phyloP scores from a whole-genome alignment of 2,888 invertebrate species.

The Machimus rusticus region DNA sequence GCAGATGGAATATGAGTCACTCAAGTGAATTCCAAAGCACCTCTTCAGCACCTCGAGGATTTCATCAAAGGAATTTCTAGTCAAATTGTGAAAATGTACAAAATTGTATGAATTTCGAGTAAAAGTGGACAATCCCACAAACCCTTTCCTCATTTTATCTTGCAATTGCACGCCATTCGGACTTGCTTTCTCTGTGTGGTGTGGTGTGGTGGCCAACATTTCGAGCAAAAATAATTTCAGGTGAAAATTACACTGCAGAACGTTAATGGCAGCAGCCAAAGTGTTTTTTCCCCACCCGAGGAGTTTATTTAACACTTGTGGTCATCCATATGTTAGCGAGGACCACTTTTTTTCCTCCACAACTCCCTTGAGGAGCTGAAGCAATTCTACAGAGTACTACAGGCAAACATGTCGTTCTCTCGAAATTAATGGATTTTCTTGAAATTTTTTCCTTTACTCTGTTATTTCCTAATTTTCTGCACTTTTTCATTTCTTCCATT shows the following conservation, averaged over 20 bases:
- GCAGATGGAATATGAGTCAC: background rate
- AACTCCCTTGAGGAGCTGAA: background rate
- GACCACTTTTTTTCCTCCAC: background rate
- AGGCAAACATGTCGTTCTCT: conserved; percentile 27
- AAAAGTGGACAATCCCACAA: background rate
- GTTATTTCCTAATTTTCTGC: conserved; percentile 28
- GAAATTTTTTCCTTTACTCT: background rate
- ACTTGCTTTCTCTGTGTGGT: background rate
- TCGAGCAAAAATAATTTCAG: conserved; percentile 18
- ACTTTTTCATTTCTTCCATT: conserved; percentile 6
- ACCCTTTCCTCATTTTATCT: background rate
- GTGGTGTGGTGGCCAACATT: background rate
- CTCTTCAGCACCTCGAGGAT: background rate
- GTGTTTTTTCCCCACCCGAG: background rate
- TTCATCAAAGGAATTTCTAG: background rate
- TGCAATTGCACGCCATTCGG: background rate
- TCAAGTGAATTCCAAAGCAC: background rate
- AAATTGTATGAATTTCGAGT: background rate
- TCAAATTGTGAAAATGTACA: background rate
- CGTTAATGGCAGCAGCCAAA: conserved; percentile 5
- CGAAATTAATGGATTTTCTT: conserved; percentile 35
- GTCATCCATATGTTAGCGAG: conserved; percentile 1
- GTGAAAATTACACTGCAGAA: conserved; percentile 36
- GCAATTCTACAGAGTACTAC: conserved; percentile 10
- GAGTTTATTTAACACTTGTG: conserved; percentile 37